phyloP scores from a whole-genome alignment of 2,888 invertebrate genomes.

The Limnephilus auricula region DNA sequence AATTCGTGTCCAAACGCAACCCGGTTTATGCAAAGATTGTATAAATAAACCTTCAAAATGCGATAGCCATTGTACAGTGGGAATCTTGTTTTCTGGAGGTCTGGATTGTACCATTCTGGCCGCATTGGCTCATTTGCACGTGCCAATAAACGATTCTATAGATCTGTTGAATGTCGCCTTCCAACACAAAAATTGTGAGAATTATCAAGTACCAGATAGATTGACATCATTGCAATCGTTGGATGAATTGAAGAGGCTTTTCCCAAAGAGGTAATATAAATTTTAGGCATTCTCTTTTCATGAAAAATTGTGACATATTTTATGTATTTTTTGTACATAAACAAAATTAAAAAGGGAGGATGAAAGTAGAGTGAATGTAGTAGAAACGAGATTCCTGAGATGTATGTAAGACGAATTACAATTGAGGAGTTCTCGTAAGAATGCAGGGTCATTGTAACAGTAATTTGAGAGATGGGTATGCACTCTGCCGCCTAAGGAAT shows the following conservation, averaged over 20 bases:
- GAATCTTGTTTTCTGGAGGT: conserved; percentile 96
- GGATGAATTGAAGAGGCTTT: conserved; percentile 82
- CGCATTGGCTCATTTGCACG: conserved; percentile 84
- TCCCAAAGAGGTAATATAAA: conserved; percentile 77
- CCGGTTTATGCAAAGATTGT: conserved; percentile 81
- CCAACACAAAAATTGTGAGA: conserved; percentile 74
- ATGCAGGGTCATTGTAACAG: too few relatives aligned
- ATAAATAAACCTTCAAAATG: conserved; percentile 68
- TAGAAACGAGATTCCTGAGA: too few relatives aligned
- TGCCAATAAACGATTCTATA: conserved; percentile 82
- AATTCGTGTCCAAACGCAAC: conserved; percentile 79
- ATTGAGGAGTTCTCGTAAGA: too few relatives aligned
- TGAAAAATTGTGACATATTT: too few relatives aligned
- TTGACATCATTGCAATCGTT: conserved; percentile 85
- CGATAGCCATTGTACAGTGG: conserved; percentile 82
- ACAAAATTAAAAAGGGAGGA: too few relatives aligned
- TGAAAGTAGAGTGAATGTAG: too few relatives aligned
- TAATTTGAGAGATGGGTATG: too few relatives aligned
- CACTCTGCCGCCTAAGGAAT: too few relatives aligned
- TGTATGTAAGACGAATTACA: too few relatives aligned
- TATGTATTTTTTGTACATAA: too few relatives aligned
- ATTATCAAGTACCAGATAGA: conserved; percentile 90
- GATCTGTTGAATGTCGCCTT: conserved; percentile 98
- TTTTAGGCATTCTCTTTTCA: neutral
- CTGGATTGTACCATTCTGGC: conserved; percentile 97